Percentiles rank a stretch among this genome's conserved stretches.
Conservation (phyloP, 2,797 vertebrate genomes). For the Pempheris klunzingeri region DNA sequence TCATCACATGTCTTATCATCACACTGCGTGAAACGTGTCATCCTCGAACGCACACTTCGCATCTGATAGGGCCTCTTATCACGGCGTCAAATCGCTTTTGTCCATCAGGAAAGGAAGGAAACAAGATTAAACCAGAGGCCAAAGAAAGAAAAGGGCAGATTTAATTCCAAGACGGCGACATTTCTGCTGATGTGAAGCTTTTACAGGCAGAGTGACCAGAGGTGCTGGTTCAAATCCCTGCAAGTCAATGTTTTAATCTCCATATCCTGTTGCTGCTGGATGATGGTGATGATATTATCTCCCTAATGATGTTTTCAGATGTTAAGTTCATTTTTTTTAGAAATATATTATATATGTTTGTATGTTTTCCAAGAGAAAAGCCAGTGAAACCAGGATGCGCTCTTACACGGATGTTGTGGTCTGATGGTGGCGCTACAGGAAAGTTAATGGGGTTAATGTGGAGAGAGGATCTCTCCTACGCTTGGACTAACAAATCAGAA, state of each 20-base stretch:
- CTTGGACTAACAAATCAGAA: too few relatives aligned
- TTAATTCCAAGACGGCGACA: not conserved
- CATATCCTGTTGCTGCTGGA: not conserved
- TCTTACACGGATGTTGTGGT: too few relatives aligned
- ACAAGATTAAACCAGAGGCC: not conserved
- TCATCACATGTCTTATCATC: slow-evolving; percentile 43
- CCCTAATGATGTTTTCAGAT: not conserved
- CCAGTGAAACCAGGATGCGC: not conserved
- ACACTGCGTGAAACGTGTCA: slow-evolving; percentile 28
- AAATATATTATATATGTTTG: too few relatives aligned
- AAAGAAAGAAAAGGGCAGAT: not conserved
- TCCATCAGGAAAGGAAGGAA: slow-evolving; percentile 5
- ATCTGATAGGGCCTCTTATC: slow-evolving; percentile 44
- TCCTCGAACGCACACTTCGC: slow-evolving; percentile 20
- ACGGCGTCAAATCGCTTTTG: slow-evolving; percentile 3
- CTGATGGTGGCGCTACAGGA: too few relatives aligned
- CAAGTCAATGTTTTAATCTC: not conserved
- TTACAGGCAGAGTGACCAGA: not conserved
- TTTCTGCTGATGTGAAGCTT: slow-evolving; percentile 2
- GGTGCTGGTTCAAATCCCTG: not conserved
- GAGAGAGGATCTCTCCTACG: too few relatives aligned
- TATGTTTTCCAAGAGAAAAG: not conserved
- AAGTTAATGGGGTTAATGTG: too few relatives aligned
- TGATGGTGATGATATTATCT: too few relatives aligned
- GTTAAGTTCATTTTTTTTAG: too few relatives aligned